Evolutionary conservation across 2,888 invertebrate genomes (phyloP).

Genomic region (Candidula unifasciata): DNA sequence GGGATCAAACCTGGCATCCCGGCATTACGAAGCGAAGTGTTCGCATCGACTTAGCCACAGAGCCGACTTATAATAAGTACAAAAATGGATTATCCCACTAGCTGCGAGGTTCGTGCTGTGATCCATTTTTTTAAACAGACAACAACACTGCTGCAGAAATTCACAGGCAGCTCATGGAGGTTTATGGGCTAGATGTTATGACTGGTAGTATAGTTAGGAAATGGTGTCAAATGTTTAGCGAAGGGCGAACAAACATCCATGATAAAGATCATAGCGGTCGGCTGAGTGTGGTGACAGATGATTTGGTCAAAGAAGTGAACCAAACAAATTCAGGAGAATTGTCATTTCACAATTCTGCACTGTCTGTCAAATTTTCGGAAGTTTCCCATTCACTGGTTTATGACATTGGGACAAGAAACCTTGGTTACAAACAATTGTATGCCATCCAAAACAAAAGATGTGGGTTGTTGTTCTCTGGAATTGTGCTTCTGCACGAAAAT

Average conservation of each 20-base stretch:
- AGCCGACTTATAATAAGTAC: too few relatives aligned
- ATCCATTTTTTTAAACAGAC: not conserved
- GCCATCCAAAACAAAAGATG: too few relatives aligned
- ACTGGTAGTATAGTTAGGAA: constrained; percentile 4
- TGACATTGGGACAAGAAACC: not conserved
- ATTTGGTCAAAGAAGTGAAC: constrained; percentile 9
- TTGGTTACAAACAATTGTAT: not conserved
- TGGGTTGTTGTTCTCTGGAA: too few relatives aligned
- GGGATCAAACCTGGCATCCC: too few relatives aligned
- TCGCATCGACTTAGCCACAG: too few relatives aligned
- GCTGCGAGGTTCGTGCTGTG: not conserved
- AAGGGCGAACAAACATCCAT: not conserved
- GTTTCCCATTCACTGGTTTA: not conserved
- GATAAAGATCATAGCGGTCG: not conserved
- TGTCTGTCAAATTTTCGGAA: not conserved
- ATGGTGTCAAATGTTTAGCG: not conserved
- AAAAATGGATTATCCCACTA: not conserved
- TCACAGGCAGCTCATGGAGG: constrained; percentile 4
- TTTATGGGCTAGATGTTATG: not conserved
- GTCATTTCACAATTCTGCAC: not conserved
- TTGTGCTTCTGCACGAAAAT: too few relatives aligned
- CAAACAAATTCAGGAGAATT: not conserved
- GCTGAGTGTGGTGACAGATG: not conserved
- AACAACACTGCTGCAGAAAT: constrained; percentile 2
- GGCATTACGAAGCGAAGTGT: too few relatives aligned